Base-by-base conservation (phyloP, 1,140 invertebrate genomes). In the Mercenaria mercenaria region DNA sequence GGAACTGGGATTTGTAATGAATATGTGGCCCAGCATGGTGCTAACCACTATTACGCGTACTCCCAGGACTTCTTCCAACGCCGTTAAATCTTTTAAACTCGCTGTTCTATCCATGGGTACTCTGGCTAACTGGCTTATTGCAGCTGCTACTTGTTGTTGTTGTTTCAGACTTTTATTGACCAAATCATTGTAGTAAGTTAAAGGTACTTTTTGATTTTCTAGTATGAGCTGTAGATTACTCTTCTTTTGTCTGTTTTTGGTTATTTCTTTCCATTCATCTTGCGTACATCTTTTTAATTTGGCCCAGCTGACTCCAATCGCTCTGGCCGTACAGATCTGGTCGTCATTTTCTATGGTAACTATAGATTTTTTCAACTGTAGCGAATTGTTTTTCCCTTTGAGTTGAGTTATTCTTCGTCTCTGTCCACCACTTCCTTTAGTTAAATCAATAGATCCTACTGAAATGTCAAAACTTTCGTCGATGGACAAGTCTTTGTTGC, bases 341-440 rank as follows among this genome's bases (percentile, higher is more conserved):
- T 89, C 79, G 23, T 89, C 59, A 43, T 89, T 89, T 39, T 56
- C 69, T 23, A 89, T 89, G 6, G 59, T 52, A 0, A 89, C 79
- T 29, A 89, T 74, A n/a, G 79, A 89, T n/a, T 26, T 67, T 83
- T 82, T 88, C 10, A 81, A 39, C 29, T 82, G 37, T n/a, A 83
- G 23, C 18, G 77, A 76, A 47, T 41, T 76, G 1, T 50, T 50
- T 10, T 76, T 50, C 13, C 72, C 72, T 39, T 76, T 39, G 13
- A 76, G 37, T 76, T 32, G 39, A 26, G 72, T 76, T 10, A 76
- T 76, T 11, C 52, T 34, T 81, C 41, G 41, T 32, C 37, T 37
- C 18, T 8, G 76, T 10, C 76, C 34, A n/a, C 23, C 59, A 11
- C 43, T 29, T 26, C 64, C 83, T 69, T 69, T 43, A 8, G 83